Evolutionary conservation across 2,888 invertebrate genomes (phyloP), one percentile per base, ranked within the genome.

Genomic region (Thecocarcelia acutangulata): DNA sequence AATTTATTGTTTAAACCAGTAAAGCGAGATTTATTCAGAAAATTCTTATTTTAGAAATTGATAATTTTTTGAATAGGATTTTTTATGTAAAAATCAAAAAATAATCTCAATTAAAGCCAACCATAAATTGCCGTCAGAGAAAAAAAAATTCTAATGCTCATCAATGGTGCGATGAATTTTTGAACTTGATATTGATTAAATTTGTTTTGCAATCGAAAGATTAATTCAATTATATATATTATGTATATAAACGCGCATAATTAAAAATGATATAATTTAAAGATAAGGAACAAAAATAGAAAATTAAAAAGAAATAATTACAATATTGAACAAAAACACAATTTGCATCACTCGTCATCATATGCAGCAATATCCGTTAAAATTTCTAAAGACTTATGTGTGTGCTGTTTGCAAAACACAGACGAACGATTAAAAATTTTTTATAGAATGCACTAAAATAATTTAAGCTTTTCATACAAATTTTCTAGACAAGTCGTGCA

Each of bases 141-240:
- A 61, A 15, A 28, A 54, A 56, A 54, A 19, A 8, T 11, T 66
- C 0, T 12, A 50, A 68, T 28, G 0, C 5, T 13, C 24, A 33
- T 58, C 6, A 59, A 48, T 46, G 59, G 13, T 13, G 46, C 44
- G 46, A 24, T 46, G 33, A 58, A 52, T n/a, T 17, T 48, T 5
- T 79, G 24, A 73, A 73, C 73, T 80, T 83, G 80, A 83, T 77
- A 69, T 69, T 64, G 69, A 69, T 59, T 15, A 28, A 46, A 42
- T 46, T 59, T 56, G 17, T 44, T 63, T 66, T 59, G 0, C 12
- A 61, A 40, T 37, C 28, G 59, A 46, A 8, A 54, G 9, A 19
- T 19, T 19, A 24, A 33, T 58, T 13, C 3, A 48, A 44, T 48
- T 15, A 24, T 15, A 46, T 17, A 37, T n/a, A n/a, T n/a, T n/a